These are phyloP conservation scores for Abscondita cerata DNA, from an alignment of 2,888 invertebrate species.

Conservation along the genomic window DNA sequence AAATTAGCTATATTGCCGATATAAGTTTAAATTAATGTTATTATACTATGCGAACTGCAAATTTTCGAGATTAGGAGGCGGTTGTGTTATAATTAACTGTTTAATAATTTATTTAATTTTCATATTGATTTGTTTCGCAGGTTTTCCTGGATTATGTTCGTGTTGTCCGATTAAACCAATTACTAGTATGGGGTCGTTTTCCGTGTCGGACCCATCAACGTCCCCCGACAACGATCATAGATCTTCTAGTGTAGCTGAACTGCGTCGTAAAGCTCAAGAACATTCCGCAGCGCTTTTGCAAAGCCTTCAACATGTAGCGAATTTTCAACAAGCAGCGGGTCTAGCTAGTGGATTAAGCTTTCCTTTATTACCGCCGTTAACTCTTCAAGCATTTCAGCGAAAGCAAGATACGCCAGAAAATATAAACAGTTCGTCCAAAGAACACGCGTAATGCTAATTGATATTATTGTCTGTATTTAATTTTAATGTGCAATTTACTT, in stretches of 20 bases:
- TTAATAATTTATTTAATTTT: too few relatives aligned
- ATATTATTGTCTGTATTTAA: slow-evolving; percentile 2
- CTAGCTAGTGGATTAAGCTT: slow-evolving; percentile 58
- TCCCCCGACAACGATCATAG: slow-evolving; percentile 68
- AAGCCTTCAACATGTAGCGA: slow-evolving; percentile 71
- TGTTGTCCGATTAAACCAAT: slow-evolving; percentile 78
- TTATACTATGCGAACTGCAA: not conserved
- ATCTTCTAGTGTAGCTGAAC: slow-evolving; percentile 88
- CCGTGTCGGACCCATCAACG: slow-evolving; percentile 37
- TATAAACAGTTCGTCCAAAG: slow-evolving; percentile 36
- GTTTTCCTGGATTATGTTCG: slow-evolving; percentile 80
- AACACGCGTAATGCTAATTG: slow-evolving; percentile 32
- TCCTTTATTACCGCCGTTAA: slow-evolving; percentile 61
- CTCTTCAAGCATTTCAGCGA: slow-evolving; percentile 53
- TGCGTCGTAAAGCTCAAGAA: slow-evolving; percentile 92
- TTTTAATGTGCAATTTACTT: slow-evolving; percentile 10
- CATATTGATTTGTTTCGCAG: slow-evolving; percentile 56
- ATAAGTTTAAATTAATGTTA: slow-evolving; percentile 6
- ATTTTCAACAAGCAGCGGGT: slow-evolving; percentile 67
- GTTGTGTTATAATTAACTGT: slow-evolving; percentile 21
- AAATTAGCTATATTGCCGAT: slow-evolving; percentile 49
- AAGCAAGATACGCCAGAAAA: slow-evolving; percentile 51
- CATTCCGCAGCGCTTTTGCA: slow-evolving; percentile 89
- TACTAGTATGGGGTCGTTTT: slow-evolving; percentile 46
- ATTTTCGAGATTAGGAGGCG: not conserved